These are phyloP conservation scores for Noctuana brunneofusca DNA, from an alignment of 2,888 invertebrate genomes.

Conservation along the genomic window DNA sequence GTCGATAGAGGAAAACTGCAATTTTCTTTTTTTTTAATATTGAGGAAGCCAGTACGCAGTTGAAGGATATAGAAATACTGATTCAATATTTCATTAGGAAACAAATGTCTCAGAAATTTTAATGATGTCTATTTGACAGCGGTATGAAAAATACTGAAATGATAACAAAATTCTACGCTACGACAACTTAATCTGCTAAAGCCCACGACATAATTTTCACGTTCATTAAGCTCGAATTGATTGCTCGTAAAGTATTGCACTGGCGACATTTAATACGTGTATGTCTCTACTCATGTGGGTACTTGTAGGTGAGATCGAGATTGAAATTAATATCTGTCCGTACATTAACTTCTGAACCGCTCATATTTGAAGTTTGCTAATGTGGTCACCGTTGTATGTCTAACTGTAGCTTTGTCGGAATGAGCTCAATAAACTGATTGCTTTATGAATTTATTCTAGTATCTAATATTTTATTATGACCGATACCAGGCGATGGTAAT, in stretches of 20 bases:
- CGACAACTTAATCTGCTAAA: background rate
- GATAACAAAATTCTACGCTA: background rate
- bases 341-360: conserved; percentile 13
- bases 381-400: conserved; percentile 11
- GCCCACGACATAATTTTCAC: conserved; percentile 7
- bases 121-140: background rate
- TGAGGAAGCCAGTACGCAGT: conserved; percentile 12
- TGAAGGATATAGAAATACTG: background rate
- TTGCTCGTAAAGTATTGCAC: background rate
- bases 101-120: background rate
- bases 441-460: background rate
- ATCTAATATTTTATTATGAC: background rate
- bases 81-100: background rate
- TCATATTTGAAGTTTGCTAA: conserved; percentile 7
- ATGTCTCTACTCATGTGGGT: background rate
- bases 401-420: conserved; percentile 1
- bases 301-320: conserved; percentile 15
- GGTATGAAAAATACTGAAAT: background rate
- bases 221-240: conserved; percentile 18
- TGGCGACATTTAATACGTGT: conserved; percentile 24
- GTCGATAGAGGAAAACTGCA: conserved; percentile 29
- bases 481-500: background rate
- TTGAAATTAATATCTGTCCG: conserved; percentile 27
- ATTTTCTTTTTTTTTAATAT: conserved; percentile 32
- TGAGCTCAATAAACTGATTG: conserved; percentile 11